phyloP scores from a whole-genome alignment of 2,797 vertebrate genomes.

The Acanthiza pusilla region DNA sequence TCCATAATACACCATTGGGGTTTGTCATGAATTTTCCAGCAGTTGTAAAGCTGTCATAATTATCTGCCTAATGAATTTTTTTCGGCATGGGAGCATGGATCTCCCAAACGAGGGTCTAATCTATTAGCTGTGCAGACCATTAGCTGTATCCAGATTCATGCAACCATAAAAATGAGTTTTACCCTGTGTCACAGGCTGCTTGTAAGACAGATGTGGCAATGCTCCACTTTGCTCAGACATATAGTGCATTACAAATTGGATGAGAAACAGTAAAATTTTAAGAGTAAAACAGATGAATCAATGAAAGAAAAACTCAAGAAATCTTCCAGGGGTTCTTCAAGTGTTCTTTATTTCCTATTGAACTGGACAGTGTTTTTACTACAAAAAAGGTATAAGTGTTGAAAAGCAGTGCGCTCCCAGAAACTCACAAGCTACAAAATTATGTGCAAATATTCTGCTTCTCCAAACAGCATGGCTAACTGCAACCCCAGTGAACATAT shows the following conservation, averaged over 20 bases:
- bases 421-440: background rate
- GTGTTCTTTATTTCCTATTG: background rate
- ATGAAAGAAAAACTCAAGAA: background rate
- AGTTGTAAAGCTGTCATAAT: background rate
- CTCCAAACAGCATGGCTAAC: background rate
- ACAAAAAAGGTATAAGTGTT: background rate
- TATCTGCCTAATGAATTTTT: background rate
- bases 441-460: background rate
- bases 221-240: background rate
- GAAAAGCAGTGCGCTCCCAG: background rate
- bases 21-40: background rate
- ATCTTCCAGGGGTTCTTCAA: background rate
- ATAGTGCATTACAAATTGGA: background rate
- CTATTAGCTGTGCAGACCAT: background rate
- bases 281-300: background rate
- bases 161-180: background rate
- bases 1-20: background rate
- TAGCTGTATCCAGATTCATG: background rate
- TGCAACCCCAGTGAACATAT: background rate
- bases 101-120: background rate
- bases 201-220: rapidly evolving
- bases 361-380: background rate
- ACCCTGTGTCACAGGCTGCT: background rate
- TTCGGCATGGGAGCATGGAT: background rate
- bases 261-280: background rate